Percentiles rank a stretch among this genome's conserved stretches.
Evolutionary conservation across 2,113 vertebrate genomes (phyloP).

Genomic region (Xiphophorus maculatus): DNA sequence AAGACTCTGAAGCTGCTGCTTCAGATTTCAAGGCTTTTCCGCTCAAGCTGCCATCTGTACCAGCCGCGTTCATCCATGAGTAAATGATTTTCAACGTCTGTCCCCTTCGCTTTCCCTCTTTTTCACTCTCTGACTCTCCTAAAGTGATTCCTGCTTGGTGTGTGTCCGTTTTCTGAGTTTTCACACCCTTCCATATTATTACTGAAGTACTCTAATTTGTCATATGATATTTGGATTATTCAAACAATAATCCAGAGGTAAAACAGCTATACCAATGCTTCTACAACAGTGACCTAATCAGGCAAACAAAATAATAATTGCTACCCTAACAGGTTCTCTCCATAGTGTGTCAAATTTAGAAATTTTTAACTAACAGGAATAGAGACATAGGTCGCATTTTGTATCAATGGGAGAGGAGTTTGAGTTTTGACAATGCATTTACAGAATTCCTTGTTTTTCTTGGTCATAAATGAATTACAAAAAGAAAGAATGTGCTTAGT

Average conservation of each 20-base stretch:
- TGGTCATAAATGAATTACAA: not conserved
- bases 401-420: not conserved
- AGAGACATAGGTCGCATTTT: not conserved
- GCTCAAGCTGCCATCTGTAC: constrained; percentile 58
- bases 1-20: constrained; percentile 61
- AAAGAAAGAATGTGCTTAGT: not conserved
- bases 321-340: not conserved
- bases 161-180: not conserved
- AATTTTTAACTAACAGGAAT: constrained; percentile 5
- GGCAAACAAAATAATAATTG: not conserved
- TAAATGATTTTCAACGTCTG: constrained; percentile 66
- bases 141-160: constrained; percentile 21
- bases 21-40: constrained; percentile 72
- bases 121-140: constrained; percentile 23
- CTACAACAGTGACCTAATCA: not conserved
- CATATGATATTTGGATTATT: constrained; percentile 2
- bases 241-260: constrained; percentile 8
- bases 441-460: not conserved
- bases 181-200: constrained; percentile 1
- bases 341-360: not conserved
- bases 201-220: constrained; percentile 6
- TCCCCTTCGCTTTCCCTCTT: constrained; percentile 58
- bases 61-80: constrained; percentile 62
- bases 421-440: not conserved
- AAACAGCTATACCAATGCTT: not conserved